Conservation (phyloP, 2,113 vertebrate genomes). For the Engraulis encrasicolus region DNA sequence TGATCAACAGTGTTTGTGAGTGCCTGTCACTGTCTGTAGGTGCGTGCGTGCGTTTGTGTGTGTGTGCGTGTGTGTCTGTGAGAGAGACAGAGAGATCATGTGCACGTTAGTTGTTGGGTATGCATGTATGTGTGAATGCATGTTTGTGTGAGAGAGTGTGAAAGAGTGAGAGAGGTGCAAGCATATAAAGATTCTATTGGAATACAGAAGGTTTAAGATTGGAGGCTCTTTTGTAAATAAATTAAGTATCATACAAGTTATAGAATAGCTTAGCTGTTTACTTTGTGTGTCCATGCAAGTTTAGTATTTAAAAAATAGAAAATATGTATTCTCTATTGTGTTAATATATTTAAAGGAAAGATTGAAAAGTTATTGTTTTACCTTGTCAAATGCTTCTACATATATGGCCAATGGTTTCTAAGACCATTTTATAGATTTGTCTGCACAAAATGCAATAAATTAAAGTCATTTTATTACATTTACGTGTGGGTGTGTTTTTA, state of each 20-base stretch:
- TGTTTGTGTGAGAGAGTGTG: constrained; percentile 54
- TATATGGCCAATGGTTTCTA: constrained; percentile 81
- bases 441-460: constrained; percentile 92
- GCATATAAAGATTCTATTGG: background rate
- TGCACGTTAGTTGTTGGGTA: background rate
- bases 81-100: constrained; percentile 28
- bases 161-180: constrained; percentile 11
- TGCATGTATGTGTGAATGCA: constrained; percentile 31
- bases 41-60: constrained; percentile 55
- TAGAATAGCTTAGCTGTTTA: constrained; percentile 78
- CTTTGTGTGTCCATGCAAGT: constrained; percentile 74
- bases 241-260: constrained; percentile 73
- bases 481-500: background rate
- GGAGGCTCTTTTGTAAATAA: constrained; percentile 74
- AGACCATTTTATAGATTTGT: constrained; percentile 87
- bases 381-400: constrained; percentile 83
- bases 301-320: constrained; percentile 60
- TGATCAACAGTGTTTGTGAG: constrained; percentile 63
- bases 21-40: constrained; percentile 7
- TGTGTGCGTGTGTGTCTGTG: constrained; percentile 57
- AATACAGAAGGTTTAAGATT: constrained; percentile 39
- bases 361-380: constrained; percentile 72
- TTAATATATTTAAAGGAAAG: constrained; percentile 63
- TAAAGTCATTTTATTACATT: constrained; percentile 87
- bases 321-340: constrained; percentile 69